Evolutionary conservation across 2,888 invertebrate genomes (phyloP).

Genomic region (Agriotes lineatus): DNA sequence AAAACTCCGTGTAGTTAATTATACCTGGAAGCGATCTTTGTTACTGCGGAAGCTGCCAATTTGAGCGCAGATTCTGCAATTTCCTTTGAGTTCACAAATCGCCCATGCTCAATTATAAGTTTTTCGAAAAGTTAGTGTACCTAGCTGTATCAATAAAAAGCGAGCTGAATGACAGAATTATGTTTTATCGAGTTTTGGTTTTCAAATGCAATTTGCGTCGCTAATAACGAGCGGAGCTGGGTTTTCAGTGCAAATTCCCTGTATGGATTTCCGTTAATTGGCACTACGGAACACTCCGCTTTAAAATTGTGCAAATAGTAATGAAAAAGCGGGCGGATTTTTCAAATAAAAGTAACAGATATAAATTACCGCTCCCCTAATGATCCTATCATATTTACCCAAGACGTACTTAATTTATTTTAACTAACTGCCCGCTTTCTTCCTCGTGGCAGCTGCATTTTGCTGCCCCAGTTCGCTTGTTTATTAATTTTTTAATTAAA

Average conservation of each 20-base stretch:
- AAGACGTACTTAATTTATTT: not conserved
- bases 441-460: not conserved
- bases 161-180: not conserved
- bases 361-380: not conserved
- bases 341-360: not conserved
- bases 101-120: not conserved
- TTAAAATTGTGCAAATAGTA: not conserved
- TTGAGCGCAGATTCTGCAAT: no score
- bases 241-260: not conserved
- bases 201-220: not conserved
- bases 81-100: no score
- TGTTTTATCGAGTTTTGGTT: not conserved
- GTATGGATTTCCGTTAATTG: not conserved
- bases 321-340: not conserved
- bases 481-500: constrained; percentile 13
- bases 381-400: not conserved
- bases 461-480: not conserved
- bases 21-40: no score
- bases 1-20: no score
- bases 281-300: not conserved
- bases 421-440: not conserved
- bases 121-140: not conserved
- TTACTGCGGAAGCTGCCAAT: no score
- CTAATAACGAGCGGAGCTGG: no score
- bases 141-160: not conserved